Evolutionary conservation across 2,888 invertebrate genomes (phyloP), one percentile per base, ranked within the genome.

Genomic region (Andrena chrysosceles): DNA sequence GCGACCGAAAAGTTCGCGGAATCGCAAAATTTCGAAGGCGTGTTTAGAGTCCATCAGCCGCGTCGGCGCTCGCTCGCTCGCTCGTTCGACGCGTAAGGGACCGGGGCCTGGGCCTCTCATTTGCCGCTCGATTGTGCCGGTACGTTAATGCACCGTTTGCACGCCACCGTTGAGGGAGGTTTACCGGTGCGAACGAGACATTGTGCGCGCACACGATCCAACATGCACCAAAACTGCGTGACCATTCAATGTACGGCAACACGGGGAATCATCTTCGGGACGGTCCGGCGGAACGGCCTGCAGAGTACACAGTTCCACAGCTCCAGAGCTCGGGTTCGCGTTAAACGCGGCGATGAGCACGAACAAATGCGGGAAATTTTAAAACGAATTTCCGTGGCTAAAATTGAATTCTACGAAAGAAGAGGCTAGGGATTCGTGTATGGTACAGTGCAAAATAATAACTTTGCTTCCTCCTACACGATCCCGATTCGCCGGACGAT

Each of bases 101-200:
- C 56, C 78, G 85, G 23, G 89, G 87, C 84, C 68, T 48, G 79
- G 77, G 81, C 69, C 92, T 92, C 92, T 93, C 92, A 92, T 93
- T 93, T 93, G 91, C 91, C 91, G 90, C 89, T 90, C 91, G 91
- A 93, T 92, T 92, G 92, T 93, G 87, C 91, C 87, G 84, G 64
- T 75, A 83, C 77, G 84, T 74, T 81, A 84, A 83, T 80, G 82
- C 78, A 77, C 49, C 74, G 85, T 77, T 81, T 69, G 86, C 84
- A 85, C 80, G 82, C 85, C 89, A 88, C 85, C 89, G 79, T 82
- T 77, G 77, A 76, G 84, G 85, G 88, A 90, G 90, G 92, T 90
- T 91, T 89, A 89, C 91, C 90, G 90, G 87, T 88, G 91, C 88
- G 89, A 90, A 91, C 90, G 90, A 90, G 91, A 92, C 92, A 91